These are phyloP conservation scores for Lagopus leucura DNA, from an alignment of 2,113 vertebrate species.

Conservation along the genomic window DNA sequence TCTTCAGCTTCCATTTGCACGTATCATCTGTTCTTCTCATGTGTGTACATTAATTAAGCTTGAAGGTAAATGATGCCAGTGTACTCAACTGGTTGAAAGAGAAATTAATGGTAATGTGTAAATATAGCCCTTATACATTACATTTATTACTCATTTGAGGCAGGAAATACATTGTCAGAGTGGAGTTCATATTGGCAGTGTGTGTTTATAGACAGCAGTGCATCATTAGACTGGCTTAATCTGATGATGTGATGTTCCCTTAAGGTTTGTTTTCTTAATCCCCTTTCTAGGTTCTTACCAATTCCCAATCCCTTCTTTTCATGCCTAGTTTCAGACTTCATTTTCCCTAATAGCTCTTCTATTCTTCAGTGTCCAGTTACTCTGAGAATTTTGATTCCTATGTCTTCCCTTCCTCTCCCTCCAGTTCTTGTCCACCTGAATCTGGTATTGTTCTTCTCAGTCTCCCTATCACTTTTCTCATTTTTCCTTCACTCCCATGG, in stretches of 20 bases:
- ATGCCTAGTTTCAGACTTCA: neutral
- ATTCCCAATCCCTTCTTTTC: neutral
- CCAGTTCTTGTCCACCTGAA: neutral
- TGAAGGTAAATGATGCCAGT: rapidly evolving
- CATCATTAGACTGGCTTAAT: neutral
- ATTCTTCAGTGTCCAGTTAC: neutral
- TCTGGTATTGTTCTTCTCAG: neutral
- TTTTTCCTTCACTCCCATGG: neutral
- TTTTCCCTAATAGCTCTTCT: neutral
- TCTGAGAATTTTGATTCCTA: neutral
- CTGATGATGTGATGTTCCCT: neutral
- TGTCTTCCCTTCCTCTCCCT: neutral
- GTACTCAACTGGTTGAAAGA: neutral
- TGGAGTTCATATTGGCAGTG: neutral
- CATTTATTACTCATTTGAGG: neutral
- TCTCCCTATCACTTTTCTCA: neutral
- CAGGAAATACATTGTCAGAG: neutral
- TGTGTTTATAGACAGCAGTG: neutral
- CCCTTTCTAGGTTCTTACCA: neutral
- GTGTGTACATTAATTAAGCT: neutral
- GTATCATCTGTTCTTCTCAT: neutral
- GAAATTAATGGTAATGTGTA: neutral
- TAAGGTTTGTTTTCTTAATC: neutral
- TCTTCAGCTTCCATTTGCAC: neutral
- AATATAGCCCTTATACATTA: neutral